These are phyloP conservation scores for Cheiracanthium punctorium DNA, from an alignment of 2,888 invertebrate genomes.

Conservation along the genomic window DNA sequence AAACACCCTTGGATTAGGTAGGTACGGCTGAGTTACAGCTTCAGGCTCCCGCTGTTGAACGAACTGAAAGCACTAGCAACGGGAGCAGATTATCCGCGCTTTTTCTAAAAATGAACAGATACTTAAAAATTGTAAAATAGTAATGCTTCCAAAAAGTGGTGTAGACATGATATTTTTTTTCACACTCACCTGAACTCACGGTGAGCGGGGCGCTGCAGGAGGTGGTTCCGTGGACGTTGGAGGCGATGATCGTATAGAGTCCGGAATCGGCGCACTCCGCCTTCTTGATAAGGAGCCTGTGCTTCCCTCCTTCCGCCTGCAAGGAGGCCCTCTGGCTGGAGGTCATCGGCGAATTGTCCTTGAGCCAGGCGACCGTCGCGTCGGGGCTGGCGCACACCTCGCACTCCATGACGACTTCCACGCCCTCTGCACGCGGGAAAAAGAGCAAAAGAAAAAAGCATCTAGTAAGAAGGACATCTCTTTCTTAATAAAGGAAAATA, in stretches of 20 bases:
- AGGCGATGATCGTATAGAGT: slow-evolving; percentile 91
- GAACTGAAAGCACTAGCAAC: no score
- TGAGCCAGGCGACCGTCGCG: slow-evolving; percentile 85
- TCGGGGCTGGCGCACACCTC: slow-evolving; percentile 81
- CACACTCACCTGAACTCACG: slow-evolving; percentile 77
- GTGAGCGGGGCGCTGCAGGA: slow-evolving; percentile 91
- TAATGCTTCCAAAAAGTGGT: no score
- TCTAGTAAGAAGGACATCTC: no score
- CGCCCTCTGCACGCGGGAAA: slow-evolving; percentile 85
- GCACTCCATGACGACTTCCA: slow-evolving; percentile 88
- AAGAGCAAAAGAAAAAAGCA: no score
- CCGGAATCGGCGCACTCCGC: slow-evolving; percentile 86
- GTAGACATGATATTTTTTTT: no score
- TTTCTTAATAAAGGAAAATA: no score
- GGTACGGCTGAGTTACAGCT: no score
- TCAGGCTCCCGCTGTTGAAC: no score
- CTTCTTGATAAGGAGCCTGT: slow-evolving; percentile 83
- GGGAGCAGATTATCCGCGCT: no score
- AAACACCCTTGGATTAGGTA: no score
- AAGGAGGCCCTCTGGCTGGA: slow-evolving; percentile 85
- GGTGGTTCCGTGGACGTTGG: slow-evolving; percentile 84
- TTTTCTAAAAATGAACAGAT: no score
- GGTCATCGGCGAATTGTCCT: slow-evolving; percentile 88
- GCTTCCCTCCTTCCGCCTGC: slow-evolving; percentile 79
- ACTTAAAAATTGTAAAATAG: no score